Conservation (phyloP, 92 coral and sea anemone species). For the Actinernus sp. region DNA sequence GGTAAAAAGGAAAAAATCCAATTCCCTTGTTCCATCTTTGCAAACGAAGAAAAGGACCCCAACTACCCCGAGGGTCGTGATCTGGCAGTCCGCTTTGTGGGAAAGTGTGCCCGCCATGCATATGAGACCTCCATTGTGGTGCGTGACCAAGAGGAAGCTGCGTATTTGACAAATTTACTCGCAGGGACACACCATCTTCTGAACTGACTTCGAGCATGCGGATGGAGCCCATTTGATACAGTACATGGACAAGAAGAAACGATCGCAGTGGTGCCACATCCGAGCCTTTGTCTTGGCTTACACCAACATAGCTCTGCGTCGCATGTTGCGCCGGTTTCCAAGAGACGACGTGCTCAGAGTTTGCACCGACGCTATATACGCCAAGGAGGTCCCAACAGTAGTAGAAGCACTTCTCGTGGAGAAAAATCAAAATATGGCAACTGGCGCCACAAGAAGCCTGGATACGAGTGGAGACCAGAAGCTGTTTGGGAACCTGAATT, state of each 20-base stretch:
- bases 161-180: constrained; percentile 9
- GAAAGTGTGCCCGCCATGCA: constrained; percentile 11
- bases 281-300: constrained; percentile 14
- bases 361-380: constrained; percentile 59
- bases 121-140: background rate
- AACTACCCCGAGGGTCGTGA: too few relatives aligned
- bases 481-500: constrained; percentile 19
- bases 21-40: background rate
- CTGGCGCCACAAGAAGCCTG: too few relatives aligned
- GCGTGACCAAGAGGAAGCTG: too few relatives aligned
- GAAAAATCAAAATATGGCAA: constrained; percentile 9
- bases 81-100: too few relatives aligned
- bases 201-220: too few relatives aligned
- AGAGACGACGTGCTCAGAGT: constrained; percentile 36
- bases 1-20: background rate
- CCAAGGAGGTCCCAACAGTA: constrained; percentile 14
- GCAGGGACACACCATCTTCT: constrained; percentile 5
- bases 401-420: constrained; percentile 16
- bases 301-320: constrained; percentile 15
- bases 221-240: too few relatives aligned
- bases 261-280: constrained; percentile 19
- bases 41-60: background rate
- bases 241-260: too few relatives aligned
- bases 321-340: constrained; percentile 44
- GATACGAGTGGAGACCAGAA: constrained; percentile 19